phyloP scores from a whole-genome alignment of 2,797 vertebrate species.

The Ceyx erithaca region DNA sequence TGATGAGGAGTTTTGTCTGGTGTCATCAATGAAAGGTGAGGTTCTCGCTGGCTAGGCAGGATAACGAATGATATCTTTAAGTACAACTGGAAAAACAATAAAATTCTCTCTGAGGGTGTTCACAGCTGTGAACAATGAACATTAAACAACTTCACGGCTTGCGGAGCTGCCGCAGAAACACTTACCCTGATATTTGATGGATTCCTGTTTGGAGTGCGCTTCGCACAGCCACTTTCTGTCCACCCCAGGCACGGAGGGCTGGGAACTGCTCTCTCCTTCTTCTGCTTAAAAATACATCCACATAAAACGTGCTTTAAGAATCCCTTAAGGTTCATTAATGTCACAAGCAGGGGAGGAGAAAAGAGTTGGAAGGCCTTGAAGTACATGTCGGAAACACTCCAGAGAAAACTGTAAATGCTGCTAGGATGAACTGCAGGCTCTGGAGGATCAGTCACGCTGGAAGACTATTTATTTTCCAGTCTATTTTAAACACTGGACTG shows the following conservation, averaged over 20 bases:
- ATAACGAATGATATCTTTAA: conserved; percentile 62
- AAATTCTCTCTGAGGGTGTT: conserved; percentile 58
- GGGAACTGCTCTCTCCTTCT: background rate
- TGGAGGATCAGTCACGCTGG: conserved; percentile 54
- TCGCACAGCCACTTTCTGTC: conserved; percentile 8
- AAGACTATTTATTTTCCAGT: conserved; percentile 80
- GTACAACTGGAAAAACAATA: conserved; percentile 74
- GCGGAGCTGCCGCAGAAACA: conserved; percentile 33
- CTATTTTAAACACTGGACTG: conserved; percentile 80
- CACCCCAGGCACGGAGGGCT: background rate
- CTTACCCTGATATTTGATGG: conserved; percentile 51
- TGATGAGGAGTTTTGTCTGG: background rate
- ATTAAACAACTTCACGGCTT: conserved; percentile 51
- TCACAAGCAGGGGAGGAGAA: conserved; percentile 64
- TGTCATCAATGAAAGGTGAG: conserved; percentile 53
- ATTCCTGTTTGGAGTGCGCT: conserved; percentile 66
- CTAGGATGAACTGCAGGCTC: conserved; percentile 76
- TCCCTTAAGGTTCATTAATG: conserved; percentile 73
- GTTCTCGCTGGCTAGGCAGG: background rate
- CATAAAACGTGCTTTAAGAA: conserved; percentile 56
- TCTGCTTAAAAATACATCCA: conserved; percentile 49
- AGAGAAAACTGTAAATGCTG: conserved; percentile 78
- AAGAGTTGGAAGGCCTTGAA: conserved; percentile 71
- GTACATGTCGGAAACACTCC: conserved; percentile 75
- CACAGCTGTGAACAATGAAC: conserved; percentile 61